phyloP scores from a whole-genome alignment of 2,797 vertebrate species.

The Geotrypetes seraphini region DNA sequence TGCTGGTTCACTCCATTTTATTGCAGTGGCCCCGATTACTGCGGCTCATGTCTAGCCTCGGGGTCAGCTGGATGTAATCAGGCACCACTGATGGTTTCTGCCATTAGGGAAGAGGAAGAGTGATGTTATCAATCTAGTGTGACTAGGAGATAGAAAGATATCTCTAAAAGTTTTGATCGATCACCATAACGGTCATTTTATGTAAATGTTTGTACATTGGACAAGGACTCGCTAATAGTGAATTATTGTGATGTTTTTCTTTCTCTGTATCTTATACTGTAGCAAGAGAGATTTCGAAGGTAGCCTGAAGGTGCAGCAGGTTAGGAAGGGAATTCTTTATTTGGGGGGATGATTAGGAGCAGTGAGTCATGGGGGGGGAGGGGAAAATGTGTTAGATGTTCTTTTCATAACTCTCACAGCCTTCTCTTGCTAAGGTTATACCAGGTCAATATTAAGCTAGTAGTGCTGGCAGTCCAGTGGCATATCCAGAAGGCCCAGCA shows the following conservation, averaged over 20 bases:
- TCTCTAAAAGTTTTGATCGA: background rate
- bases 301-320: too few relatives aligned
- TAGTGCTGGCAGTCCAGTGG: too few relatives aligned
- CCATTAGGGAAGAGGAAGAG: background rate
- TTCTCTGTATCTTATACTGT: too few relatives aligned
- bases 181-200: background rate
- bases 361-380: too few relatives aligned
- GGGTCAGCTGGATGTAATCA: constrained; percentile 10
- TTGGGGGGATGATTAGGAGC: too few relatives aligned
- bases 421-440: too few relatives aligned
- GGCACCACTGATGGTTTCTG: constrained; percentile 7
- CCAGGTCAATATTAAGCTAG: too few relatives aligned
- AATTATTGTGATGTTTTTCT: background rate
- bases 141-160: background rate
- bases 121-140: background rate
- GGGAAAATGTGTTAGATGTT: too few relatives aligned
- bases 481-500: too few relatives aligned
- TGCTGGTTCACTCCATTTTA: constrained; percentile 8
- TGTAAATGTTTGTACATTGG: background rate
- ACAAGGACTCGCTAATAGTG: background rate
- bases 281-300: too few relatives aligned
- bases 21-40: constrained; percentile 3
- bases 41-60: constrained; percentile 4
- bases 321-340: too few relatives aligned
- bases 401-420: too few relatives aligned